Conservation (phyloP, 2,888 invertebrate species). For the Dryobota labecula region DNA sequence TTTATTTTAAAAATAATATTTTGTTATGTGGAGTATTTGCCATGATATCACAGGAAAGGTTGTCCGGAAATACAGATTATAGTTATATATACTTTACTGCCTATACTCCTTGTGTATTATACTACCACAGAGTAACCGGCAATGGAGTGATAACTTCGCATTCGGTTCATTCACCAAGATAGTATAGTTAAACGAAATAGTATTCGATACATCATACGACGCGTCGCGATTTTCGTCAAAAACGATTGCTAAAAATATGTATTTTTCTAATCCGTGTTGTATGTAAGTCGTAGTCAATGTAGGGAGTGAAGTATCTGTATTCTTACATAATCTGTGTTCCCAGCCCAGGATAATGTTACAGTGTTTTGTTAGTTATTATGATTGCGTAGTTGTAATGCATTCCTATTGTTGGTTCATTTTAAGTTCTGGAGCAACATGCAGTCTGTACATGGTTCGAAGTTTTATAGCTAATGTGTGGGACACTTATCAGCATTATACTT, state of each 20-base stretch:
- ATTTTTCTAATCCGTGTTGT: background rate
- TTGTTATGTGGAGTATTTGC: conserved; percentile 19
- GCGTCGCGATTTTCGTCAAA: background rate
- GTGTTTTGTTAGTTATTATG: conserved; percentile 56
- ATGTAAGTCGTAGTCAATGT: background rate
- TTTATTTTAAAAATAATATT: conserved; percentile 42
- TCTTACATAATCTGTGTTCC: conserved; percentile 14
- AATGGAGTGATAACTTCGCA: background rate
- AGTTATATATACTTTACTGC: background rate
- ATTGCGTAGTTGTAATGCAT: conserved; percentile 62
- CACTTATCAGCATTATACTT: conserved; percentile 14
- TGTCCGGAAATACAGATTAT: background rate
- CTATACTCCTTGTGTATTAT: background rate
- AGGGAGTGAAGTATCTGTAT: conserved; percentile 11
- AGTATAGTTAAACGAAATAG: background rate
- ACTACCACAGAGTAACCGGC: background rate
- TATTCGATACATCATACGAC: background rate
- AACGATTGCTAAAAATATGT: background rate
- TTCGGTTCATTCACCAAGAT: background rate
- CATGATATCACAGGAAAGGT: conserved; percentile 29
- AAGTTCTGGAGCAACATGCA: conserved; percentile 38
- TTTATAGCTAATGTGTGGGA: conserved; percentile 37
- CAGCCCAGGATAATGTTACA: conserved; percentile 22
- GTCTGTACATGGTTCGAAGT: conserved; percentile 35
- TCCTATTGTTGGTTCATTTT: conserved; percentile 63